Percentiles rank a stretch among this genome's conserved stretches.
Conservation (phyloP, 2,113 vertebrate species). For the Oriolus oriolus region DNA sequence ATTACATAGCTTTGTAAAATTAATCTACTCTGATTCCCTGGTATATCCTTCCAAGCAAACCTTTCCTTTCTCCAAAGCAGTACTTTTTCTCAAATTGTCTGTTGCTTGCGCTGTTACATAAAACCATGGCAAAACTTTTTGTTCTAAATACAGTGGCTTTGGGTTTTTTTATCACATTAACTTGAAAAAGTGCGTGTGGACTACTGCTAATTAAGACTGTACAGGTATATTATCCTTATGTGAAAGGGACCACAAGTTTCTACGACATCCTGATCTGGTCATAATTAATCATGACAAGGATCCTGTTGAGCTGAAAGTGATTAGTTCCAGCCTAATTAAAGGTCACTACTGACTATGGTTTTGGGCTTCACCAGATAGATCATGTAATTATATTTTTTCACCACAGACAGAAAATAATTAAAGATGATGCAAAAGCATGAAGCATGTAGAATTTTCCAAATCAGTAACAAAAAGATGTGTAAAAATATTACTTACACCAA, state of each 20-base stretch:
- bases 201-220: not conserved
- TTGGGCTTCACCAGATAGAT: not conserved
- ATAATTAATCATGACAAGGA: constrained; percentile 30
- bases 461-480: not conserved
- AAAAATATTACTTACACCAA: not conserved
- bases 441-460: not conserved
- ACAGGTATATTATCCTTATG: not conserved
- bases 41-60: not conserved
- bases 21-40: not conserved
- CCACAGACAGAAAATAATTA: not conserved
- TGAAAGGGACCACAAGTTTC: not conserved
- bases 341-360: not conserved
- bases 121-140: not conserved
- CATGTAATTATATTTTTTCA: not conserved
- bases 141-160: not conserved
- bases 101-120: not conserved
- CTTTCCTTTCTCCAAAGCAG: not conserved
- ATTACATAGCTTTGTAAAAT: not conserved
- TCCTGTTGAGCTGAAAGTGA: not conserved
- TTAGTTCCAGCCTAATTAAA: constrained; percentile 27
- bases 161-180: not conserved
- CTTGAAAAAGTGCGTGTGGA: not conserved
- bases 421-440: not conserved
- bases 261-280: not conserved
- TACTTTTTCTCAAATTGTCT: not conserved